Evolutionary conservation across 1,140 invertebrate genomes (phyloP).

Genomic region (Bilobella aurantiaca): DNA sequence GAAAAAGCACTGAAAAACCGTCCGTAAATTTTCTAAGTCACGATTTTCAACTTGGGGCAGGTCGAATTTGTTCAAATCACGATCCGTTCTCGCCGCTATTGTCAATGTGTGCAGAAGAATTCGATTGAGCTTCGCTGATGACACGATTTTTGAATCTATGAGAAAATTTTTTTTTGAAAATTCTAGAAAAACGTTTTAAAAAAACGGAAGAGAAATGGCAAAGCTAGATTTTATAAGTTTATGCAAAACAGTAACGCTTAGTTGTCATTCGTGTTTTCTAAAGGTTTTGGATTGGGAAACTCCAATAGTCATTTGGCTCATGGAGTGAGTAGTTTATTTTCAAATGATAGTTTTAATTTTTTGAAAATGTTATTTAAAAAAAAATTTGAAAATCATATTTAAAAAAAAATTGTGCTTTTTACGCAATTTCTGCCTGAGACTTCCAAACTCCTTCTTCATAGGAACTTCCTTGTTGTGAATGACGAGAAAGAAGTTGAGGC

Average conservation of each 20-base stretch:
- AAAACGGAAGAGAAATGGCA: neutral
- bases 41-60: neutral
- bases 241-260: neutral
- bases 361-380: no score
- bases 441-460: neutral
- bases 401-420: no score
- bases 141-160: neutral
- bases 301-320: no score
- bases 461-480: neutral
- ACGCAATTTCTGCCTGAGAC: neutral
- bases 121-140: neutral
- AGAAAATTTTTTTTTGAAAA: no score
- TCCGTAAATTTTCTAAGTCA: neutral
- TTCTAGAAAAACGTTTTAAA: no score
- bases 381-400: no score
- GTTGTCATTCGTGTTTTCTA: no score
- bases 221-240: neutral
- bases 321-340: no score
- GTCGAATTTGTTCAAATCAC: neutral
- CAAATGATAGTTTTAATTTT: no score
- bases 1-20: neutral
- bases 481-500: neutral
- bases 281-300: no score
- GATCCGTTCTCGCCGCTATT: neutral
- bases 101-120: neutral